Percentiles rank a stretch among this genome's conserved stretches.
Conservation (phyloP, 2,797 vertebrate species). For the Eutrigla gurnardus region DNA sequence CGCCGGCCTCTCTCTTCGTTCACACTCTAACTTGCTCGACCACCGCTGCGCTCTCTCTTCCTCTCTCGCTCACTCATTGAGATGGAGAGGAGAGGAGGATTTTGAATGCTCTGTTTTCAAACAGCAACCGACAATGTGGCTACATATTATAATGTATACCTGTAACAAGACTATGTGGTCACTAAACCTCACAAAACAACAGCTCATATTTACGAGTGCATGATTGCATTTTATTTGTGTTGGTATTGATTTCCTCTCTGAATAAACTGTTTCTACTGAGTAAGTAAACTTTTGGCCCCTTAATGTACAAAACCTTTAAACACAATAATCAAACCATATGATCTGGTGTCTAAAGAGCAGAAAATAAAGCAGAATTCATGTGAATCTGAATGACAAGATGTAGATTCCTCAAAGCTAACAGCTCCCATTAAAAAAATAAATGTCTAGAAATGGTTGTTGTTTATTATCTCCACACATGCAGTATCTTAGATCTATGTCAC, state of each 20-base stretch:
- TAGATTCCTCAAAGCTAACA: not conserved
- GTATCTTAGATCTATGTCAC: not conserved
- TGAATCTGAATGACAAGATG: not conserved
- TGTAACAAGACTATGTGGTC: not conserved
- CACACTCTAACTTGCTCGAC: too few species aligned
- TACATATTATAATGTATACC: too few species aligned
- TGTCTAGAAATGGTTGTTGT: not conserved
- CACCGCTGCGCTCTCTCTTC: too few species aligned
- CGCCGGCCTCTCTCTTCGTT: too few species aligned
- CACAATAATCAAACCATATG: not conserved
- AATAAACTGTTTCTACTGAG: constrained; percentile 17
- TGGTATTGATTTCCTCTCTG: constrained; percentile 6
- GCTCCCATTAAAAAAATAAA: not conserved
- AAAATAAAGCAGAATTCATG: constrained; percentile 2
- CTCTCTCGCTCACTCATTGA: too few species aligned
- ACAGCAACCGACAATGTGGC: too few species aligned
- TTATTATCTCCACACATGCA: constrained; percentile 1
- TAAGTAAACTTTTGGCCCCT: not conserved
- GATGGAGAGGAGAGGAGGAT: too few species aligned
- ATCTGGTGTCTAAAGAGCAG: not conserved
- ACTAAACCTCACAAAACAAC: not conserved
- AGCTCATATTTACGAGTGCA: not conserved
- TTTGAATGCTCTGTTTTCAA: too few species aligned
- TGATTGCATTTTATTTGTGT: constrained; percentile 1
- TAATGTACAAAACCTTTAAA: not conserved